These are phyloP conservation scores for Torymus texanus DNA, from an alignment of 2,888 invertebrate genomes.

Conservation along the genomic window DNA sequence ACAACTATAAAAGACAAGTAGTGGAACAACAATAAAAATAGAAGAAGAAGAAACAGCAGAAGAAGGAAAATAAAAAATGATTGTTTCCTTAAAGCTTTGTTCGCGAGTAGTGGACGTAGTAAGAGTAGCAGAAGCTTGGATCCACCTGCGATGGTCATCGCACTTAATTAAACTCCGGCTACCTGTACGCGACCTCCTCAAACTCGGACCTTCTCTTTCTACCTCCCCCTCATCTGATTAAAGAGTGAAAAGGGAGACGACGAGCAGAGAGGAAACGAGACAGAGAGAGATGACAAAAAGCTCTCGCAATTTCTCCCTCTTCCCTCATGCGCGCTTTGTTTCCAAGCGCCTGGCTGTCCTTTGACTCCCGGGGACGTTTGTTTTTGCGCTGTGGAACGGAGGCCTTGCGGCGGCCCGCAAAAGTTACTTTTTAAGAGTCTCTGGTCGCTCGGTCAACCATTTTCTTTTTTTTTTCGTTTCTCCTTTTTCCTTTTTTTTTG, in stretches of 20 bases:
- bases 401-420: too few relatives aligned
- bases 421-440: too few relatives aligned
- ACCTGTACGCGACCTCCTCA: not conserved
- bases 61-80: too few relatives aligned
- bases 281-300: constrained; percentile 6
- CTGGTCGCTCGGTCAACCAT: too few relatives aligned
- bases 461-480: not conserved
- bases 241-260: not conserved
- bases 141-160: constrained; percentile 14
- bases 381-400: not conserved
- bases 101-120: too few relatives aligned
- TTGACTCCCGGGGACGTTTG: too few relatives aligned
- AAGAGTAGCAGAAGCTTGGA: too few relatives aligned
- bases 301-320: not conserved
- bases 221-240: constrained; percentile 33
- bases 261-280: not conserved
- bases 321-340: constrained; percentile 13
- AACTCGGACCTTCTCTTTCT: constrained; percentile 9
- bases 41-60: too few relatives aligned
- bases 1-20: too few relatives aligned
- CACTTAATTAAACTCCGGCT: constrained; percentile 27
- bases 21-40: too few relatives aligned
- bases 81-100: too few relatives aligned
- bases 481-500: not conserved
- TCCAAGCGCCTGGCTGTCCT: too few relatives aligned